Evolutionary conservation across 2,113 vertebrate genomes (phyloP).

Genomic region (Ceratotherium simum): DNA sequence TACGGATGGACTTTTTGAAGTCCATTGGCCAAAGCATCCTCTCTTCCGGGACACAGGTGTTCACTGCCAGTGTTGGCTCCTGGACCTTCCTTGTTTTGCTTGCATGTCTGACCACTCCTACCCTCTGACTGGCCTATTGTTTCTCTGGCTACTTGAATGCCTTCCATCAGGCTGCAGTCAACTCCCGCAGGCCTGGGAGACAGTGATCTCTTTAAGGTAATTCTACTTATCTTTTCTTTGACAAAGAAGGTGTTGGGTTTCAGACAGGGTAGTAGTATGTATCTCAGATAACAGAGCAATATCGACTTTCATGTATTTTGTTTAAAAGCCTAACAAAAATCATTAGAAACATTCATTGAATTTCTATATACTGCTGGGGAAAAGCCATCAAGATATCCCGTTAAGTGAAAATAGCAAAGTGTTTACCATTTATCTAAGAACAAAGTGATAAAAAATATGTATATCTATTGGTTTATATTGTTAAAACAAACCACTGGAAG

Average conservation of each 20-base stretch:
- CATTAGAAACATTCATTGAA: neutral
- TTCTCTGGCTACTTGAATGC: neutral
- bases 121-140: neutral
- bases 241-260: neutral
- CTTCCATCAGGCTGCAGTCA: neutral
- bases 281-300: neutral
- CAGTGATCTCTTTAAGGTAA: neutral
- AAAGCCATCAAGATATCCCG: neutral
- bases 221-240: neutral
- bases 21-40: neutral
- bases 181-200: no score
- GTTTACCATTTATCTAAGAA: neutral
- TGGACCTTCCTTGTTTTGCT: neutral
- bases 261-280: neutral
- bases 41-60: neutral
- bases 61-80: neutral
- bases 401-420: neutral
- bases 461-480: neutral
- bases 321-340: neutral
- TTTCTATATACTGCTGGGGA: neutral
- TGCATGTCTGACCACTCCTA: neutral
- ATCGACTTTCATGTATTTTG: neutral
- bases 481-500: neutral
- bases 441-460: neutral
- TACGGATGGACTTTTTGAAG: neutral